These are phyloP conservation scores for Spinibarbus caldwelli DNA, from an alignment of 2,797 vertebrate genomes.

Conservation along the genomic window DNA sequence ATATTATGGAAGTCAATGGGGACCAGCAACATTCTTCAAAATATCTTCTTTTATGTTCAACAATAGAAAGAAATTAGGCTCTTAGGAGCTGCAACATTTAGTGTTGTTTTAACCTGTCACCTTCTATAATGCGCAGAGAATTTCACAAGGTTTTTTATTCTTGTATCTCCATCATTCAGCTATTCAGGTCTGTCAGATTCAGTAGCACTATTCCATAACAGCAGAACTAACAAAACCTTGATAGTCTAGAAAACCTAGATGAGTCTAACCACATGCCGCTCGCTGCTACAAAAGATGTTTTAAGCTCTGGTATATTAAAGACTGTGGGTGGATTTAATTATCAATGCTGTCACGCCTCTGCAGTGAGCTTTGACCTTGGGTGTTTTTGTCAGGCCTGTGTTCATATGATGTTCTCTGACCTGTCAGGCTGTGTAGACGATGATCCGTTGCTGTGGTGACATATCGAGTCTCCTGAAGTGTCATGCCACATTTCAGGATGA, in stretches of 20 bases:
- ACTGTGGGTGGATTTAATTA: conserved; percentile 44
- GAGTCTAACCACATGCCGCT: neutral
- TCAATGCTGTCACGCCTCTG: conserved; percentile 35
- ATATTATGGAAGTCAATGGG: neutral
- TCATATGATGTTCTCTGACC: conserved; percentile 16
- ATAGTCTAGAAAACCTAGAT: neutral
- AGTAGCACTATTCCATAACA: neutral
- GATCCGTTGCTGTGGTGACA: conserved; percentile 47
- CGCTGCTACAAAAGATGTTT: conserved; percentile 1
- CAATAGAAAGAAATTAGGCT: neutral
- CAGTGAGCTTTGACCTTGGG: conserved; percentile 51
- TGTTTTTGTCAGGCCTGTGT: conserved; percentile 34
- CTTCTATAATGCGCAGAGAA: neutral
- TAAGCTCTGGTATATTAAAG: conserved; percentile 22
- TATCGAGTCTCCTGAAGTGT: conserved; percentile 15
- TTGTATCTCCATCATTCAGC: neutral
- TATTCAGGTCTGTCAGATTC: neutral
- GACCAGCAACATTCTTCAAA: neutral
- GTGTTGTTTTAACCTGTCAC: neutral
- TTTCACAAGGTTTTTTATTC: conserved; percentile 15
- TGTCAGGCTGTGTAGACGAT: conserved; percentile 12
- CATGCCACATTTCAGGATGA: conserved; percentile 14
- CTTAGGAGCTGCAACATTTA: neutral
- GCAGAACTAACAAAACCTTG: neutral
- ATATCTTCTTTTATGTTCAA: neutral